Percentiles rank a stretch among this genome's conserved stretches.
These are phyloP conservation scores for Huso huso DNA, from an alignment of 2,797 vertebrate genomes.

Conservation along the genomic window DNA sequence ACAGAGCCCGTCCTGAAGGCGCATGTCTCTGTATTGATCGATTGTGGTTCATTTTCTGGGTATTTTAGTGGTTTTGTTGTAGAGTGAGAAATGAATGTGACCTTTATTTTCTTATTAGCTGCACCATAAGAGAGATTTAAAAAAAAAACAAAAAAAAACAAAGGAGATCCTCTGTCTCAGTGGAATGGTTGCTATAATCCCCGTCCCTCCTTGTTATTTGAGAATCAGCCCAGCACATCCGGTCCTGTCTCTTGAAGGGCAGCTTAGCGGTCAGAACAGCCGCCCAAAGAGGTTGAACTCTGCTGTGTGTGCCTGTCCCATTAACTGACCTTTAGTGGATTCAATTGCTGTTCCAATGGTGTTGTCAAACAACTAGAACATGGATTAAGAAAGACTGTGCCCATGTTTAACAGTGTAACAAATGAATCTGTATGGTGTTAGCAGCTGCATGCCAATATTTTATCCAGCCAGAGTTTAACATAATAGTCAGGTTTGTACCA, in stretches of 20 bases:
- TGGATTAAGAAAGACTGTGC: too few species aligned
- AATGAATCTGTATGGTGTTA: too few species aligned
- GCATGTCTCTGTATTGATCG: neutral
- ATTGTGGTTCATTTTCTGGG: neutral
- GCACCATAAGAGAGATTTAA: neutral
- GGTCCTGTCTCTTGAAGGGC: neutral
- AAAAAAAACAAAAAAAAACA: too few species aligned
- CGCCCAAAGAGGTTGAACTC: too few species aligned
- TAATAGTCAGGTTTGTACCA: too few species aligned
- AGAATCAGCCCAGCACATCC: neutral
- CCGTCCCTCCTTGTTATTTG: neutral
- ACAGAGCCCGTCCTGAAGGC: neutral
- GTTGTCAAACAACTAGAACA: too few species aligned
- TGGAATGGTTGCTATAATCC: neutral
- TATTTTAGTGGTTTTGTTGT: neutral
- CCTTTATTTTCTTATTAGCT: neutral
- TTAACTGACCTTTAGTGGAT: too few species aligned
- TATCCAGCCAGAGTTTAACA: too few species aligned
- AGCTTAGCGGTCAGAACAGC: neutral
- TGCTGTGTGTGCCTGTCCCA: too few species aligned
- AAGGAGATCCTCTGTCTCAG: neutral
- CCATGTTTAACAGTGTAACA: too few species aligned
- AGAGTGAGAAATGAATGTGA: constrained; percentile 2
- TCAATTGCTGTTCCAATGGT: too few species aligned
- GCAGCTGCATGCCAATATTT: too few species aligned